phyloP scores from a whole-genome alignment of 2,113 vertebrate species.

The Ascaphus truei region DNA sequence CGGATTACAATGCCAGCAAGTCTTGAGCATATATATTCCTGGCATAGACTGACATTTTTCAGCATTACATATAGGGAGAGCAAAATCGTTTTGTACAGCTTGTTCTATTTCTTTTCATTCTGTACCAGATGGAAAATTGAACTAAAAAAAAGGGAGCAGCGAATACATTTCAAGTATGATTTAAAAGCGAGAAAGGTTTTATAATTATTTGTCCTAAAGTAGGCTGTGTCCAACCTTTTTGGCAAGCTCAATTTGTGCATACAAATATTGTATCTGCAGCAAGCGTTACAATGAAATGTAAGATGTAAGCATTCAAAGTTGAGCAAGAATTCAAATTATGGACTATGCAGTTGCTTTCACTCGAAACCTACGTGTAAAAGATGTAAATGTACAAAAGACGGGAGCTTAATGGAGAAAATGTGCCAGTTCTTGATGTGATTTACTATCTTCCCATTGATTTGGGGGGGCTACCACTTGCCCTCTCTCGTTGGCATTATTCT shows the following conservation, averaged over 20 bases:
- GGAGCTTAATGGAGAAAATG: too few relatives aligned
- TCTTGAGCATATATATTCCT: slow-evolving; percentile 5
- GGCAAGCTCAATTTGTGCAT: not conserved
- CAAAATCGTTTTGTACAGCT: not conserved
- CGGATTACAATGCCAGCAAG: slow-evolving; percentile 1
- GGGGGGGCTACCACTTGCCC: too few relatives aligned
- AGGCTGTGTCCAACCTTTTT: not conserved
- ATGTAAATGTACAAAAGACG: too few relatives aligned
- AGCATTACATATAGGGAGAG: not conserved
- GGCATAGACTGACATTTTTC: slow-evolving; percentile 1
- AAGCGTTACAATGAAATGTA: not conserved
- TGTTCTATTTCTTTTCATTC: not conserved
- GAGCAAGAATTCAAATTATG: not conserved
- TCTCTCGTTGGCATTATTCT: too few relatives aligned
- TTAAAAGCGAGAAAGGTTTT: not conserved
- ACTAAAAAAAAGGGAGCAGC: slow-evolving; percentile 14
- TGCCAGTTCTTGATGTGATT: too few relatives aligned
- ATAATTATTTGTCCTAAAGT: slow-evolving; percentile 16
- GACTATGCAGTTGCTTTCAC: not conserved
- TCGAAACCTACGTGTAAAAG: too few relatives aligned
- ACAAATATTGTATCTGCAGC: not conserved
- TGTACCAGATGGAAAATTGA: slow-evolving; percentile 18
- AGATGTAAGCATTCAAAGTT: not conserved
- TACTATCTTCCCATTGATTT: too few relatives aligned
- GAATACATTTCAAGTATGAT: slow-evolving; percentile 7